A percentile compares a stretch with the other conserved stretches of the same genome.
Conservation (phyloP, 2,113 vertebrate genomes). For the Protobothrops mucrosquamatus region DNA sequence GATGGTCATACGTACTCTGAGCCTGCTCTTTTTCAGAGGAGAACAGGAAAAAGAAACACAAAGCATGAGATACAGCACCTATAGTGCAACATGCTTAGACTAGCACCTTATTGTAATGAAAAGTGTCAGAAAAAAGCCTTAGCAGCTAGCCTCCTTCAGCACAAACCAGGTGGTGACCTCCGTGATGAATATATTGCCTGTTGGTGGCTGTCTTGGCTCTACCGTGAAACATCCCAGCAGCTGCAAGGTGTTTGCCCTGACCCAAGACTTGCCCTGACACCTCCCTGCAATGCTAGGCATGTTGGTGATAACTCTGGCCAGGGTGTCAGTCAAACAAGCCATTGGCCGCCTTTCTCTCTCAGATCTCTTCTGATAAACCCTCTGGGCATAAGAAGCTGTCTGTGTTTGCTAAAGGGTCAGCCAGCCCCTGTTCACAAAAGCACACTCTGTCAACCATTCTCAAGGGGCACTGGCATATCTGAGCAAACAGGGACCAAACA, state of each 20-base stretch:
- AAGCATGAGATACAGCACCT: neutral
- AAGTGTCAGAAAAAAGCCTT: neutral
- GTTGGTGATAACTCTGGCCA: neutral
- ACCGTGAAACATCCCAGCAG: rapidly evolving
- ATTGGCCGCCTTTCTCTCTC: conserved; percentile 26
- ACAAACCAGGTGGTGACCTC: neutral
- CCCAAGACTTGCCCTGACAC: conserved; percentile 27
- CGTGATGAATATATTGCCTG: neutral
- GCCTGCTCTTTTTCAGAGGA: neutral
- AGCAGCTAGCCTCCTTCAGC: neutral
- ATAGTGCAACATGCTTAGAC: neutral
- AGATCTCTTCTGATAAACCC: conserved; percentile 20
- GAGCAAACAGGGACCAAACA: conserved; percentile 33
- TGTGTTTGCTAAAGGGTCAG: conserved; percentile 36
- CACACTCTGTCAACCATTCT: conserved; percentile 36
- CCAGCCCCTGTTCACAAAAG: neutral
- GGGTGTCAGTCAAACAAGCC: conserved; percentile 40
- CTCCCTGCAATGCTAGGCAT: neutral
- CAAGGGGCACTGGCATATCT: neutral
- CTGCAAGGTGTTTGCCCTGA: neutral
- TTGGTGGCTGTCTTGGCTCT: neutral
- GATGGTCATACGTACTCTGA: neutral
- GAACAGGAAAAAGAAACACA: neutral
- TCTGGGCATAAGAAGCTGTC: conserved; percentile 9
- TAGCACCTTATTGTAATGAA: neutral